Conservation (phyloP, 2,888 invertebrate genomes). For the Hipparchia sbordonii region DNA sequence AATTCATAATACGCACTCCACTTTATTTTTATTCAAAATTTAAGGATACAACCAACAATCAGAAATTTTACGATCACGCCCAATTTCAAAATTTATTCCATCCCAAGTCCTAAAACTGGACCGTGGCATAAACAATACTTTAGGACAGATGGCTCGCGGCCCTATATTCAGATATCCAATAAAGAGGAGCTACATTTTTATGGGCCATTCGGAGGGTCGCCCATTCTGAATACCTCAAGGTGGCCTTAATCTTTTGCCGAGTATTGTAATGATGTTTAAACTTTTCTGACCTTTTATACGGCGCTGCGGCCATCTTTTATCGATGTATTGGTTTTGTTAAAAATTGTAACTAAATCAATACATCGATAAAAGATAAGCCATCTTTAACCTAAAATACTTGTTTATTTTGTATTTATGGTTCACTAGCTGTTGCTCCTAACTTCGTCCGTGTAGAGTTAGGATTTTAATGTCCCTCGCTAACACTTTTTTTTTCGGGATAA, state of each 20-base stretch:
- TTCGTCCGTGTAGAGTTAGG: too few species aligned
- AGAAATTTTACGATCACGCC: slow-evolving; percentile 26
- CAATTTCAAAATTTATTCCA: slow-evolving; percentile 36
- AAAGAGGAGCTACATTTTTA: slow-evolving; percentile 68
- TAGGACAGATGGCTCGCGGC: slow-evolving; percentile 52
- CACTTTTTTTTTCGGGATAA: too few species aligned
- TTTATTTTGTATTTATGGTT: too few species aligned
- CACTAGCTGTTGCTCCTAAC: too few species aligned
- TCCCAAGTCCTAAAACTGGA: slow-evolving; percentile 35
- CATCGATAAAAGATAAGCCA: too few species aligned
- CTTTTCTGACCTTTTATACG: slow-evolving; percentile 56
- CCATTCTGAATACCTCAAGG: slow-evolving; percentile 67
- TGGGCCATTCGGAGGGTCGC: slow-evolving; percentile 64
- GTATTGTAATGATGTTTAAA: slow-evolving; percentile 64
- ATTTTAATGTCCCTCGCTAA: too few species aligned
- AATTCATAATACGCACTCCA: slow-evolving; percentile 21
- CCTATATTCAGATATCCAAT: slow-evolving; percentile 65
- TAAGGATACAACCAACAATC: slow-evolving; percentile 20
- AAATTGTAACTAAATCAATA: too few species aligned
- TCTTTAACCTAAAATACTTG: too few species aligned
- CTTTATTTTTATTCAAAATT: slow-evolving; percentile 21
- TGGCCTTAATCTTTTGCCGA: slow-evolving; percentile 68
- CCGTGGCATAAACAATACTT: slow-evolving; percentile 45
- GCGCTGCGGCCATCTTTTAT: slow-evolving; percentile 28
- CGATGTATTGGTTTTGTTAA: slow-evolving; percentile 13